A percentile compares a stretch with the other conserved stretches of the same genome.
phyloP scores from a whole-genome alignment of 2,888 invertebrate genomes.

The Beris morrisii region DNA sequence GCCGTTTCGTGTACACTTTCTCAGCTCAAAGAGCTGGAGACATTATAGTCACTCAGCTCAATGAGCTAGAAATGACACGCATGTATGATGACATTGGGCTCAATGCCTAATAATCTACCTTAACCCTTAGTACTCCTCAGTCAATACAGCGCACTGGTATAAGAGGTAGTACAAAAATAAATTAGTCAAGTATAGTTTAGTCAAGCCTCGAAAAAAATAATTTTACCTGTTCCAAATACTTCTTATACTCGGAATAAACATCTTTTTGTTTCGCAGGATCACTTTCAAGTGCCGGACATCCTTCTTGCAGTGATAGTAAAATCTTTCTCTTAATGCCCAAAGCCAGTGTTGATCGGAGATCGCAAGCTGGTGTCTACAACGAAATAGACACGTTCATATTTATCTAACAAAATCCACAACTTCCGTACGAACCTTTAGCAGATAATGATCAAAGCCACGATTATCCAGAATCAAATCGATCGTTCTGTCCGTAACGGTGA shows the following conservation, averaged over 20 bases:
- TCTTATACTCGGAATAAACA: slow-evolving; percentile 75
- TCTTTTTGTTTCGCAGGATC: slow-evolving; percentile 68
- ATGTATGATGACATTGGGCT: too few relatives aligned
- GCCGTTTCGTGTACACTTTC: too few relatives aligned
- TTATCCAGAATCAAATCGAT: slow-evolving; percentile 82
- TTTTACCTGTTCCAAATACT: slow-evolving; percentile 76
- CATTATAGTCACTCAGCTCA: too few relatives aligned
- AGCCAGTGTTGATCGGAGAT: slow-evolving; percentile 83
- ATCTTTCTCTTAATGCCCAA: slow-evolving; percentile 84
- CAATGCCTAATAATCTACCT: too few relatives aligned
- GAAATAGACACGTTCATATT: slow-evolving; percentile 29
- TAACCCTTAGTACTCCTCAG: too few relatives aligned
- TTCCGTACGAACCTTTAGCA: slow-evolving; percentile 68
- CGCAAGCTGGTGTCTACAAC: slow-evolving; percentile 83
- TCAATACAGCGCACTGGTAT: too few relatives aligned
- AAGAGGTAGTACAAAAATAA: too few relatives aligned
- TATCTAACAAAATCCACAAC: background rate
- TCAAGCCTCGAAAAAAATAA: too few relatives aligned
- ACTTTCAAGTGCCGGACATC: slow-evolving; percentile 68
- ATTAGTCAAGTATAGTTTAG: too few relatives aligned
- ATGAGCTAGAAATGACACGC: too few relatives aligned
- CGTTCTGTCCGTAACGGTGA: slow-evolving; percentile 82
- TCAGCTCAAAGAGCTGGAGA: too few relatives aligned
- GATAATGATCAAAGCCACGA: slow-evolving; percentile 93
- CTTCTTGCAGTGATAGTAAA: slow-evolving; percentile 69